A percentile compares a stretch with the other conserved stretches of the same genome.
Conservation (phyloP, 2,888 invertebrate species). For the Oxyteleia sp. region DNA sequence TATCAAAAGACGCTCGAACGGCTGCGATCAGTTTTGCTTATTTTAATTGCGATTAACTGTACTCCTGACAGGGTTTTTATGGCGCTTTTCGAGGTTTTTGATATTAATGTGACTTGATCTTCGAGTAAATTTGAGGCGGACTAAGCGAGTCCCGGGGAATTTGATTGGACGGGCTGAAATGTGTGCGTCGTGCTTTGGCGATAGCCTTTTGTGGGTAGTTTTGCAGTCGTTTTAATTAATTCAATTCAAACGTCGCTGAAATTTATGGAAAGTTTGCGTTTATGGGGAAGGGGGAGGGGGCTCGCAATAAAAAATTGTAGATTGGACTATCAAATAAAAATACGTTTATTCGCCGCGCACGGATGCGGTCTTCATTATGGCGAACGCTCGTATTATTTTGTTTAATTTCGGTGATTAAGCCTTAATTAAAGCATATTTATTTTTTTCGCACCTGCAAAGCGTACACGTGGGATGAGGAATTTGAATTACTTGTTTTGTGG, state of each 20-base stretch:
- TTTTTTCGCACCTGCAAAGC: too few species aligned
- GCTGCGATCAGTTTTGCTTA: constrained; percentile 30
- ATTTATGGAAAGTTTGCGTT: neutral
- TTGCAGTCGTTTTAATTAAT: constrained; percentile 33
- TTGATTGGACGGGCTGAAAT: neutral
- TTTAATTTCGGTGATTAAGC: too few species aligned
- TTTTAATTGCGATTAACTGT: constrained; percentile 38
- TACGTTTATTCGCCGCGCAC: too few species aligned
- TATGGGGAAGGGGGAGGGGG: too few species aligned
- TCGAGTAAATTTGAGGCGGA: constrained; percentile 27
- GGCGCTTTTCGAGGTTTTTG: constrained; percentile 20
- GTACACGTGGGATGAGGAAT: too few species aligned
- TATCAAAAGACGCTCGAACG: constrained; percentile 7
- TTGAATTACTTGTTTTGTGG: too few species aligned
- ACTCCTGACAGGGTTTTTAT: constrained; percentile 32
- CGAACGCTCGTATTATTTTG: too few species aligned
- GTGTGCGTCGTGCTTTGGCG: too few species aligned
- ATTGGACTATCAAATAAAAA: too few species aligned
- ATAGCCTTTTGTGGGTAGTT: neutral
- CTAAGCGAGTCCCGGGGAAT: neutral
- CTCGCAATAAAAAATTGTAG: too few species aligned
- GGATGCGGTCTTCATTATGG: too few species aligned
- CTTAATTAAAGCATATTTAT: too few species aligned
- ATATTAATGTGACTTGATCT: constrained; percentile 35
- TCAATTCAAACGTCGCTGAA: neutral